A percentile compares a stretch with the other conserved stretches of the same genome.
Conservation (phyloP, 2,113 vertebrate species). For the Larimichthys crocea region DNA sequence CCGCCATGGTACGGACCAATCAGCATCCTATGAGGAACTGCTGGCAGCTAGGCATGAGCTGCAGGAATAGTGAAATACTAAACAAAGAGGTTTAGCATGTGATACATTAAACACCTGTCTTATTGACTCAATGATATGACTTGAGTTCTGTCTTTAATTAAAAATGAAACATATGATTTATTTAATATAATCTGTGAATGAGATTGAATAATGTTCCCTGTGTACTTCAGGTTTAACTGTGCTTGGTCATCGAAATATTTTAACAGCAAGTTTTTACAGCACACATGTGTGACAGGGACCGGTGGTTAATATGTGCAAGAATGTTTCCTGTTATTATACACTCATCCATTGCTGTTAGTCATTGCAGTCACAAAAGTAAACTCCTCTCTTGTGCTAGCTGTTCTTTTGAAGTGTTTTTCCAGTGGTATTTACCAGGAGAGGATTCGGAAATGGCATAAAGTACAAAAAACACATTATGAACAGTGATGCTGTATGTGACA, state of each 20-base stretch:
- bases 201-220: background rate
- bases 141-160: too few relatives aligned
- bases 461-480: background rate
- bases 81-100: too few relatives aligned
- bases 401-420: conserved; percentile 8
- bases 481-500: too few relatives aligned
- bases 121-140: too few relatives aligned
- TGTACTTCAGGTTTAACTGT: background rate
- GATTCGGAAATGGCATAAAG: background rate
- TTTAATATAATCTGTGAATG: background rate
- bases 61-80: too few relatives aligned
- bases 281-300: conserved; percentile 5
- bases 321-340: conserved; percentile 11
- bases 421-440: background rate
- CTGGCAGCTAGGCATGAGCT: too few relatives aligned
- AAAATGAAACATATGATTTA: background rate
- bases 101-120: too few relatives aligned
- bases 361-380: conserved; percentile 35
- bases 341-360: conserved; percentile 54
- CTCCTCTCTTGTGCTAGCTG: background rate
- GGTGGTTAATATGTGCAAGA: conserved; percentile 64
- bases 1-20: too few relatives aligned
- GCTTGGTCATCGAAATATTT: conserved; percentile 16
- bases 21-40: too few relatives aligned
- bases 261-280: conserved; percentile 1